Evolutionary conservation across 1,140 invertebrate species (phyloP).

Genomic region (Drosophila carrolli): DNA sequence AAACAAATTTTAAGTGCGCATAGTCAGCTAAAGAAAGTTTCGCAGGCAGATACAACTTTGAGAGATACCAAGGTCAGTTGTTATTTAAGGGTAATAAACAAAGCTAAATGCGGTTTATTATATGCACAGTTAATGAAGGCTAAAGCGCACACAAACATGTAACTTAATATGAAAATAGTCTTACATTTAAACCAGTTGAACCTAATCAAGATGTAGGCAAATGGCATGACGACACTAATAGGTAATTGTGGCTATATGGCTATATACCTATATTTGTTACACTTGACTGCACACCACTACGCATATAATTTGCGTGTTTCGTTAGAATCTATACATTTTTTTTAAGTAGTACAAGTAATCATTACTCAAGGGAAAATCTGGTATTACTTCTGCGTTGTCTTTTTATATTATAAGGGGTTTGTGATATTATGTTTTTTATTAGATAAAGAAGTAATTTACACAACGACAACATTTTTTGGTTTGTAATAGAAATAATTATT

Average conservation of each 20-base stretch:
- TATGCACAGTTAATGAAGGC: conserved; percentile 36
- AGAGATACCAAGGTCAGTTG: conserved; percentile 20
- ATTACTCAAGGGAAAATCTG: neutral
- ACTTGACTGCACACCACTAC: conserved; percentile 1
- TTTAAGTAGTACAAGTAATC: neutral
- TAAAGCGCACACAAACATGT: conserved; percentile 5
- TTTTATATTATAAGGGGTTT: neutral
- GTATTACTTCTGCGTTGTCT: neutral
- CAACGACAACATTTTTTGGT: too few species aligned
- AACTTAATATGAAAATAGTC: conserved; percentile 35
- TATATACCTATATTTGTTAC: neutral
- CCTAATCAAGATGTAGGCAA: conserved; percentile 24
- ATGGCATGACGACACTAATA: conserved; percentile 26
- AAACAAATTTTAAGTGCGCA: neutral
- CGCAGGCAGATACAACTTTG: conserved; percentile 8
- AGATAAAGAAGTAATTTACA: too few species aligned
- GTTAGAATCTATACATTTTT: neutral
- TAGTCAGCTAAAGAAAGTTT: conserved; percentile 4
- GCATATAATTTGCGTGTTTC: neutral
- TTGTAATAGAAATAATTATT: too few species aligned
- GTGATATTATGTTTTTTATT: too few species aligned
- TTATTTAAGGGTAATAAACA: conserved; percentile 51
- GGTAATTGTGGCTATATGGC: conserved; percentile 10
- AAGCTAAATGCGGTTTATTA: conserved; percentile 32
- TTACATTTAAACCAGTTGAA: conserved; percentile 36